Conservation (phyloP, 2,888 invertebrate species). For the Conus canariensis region DNA sequence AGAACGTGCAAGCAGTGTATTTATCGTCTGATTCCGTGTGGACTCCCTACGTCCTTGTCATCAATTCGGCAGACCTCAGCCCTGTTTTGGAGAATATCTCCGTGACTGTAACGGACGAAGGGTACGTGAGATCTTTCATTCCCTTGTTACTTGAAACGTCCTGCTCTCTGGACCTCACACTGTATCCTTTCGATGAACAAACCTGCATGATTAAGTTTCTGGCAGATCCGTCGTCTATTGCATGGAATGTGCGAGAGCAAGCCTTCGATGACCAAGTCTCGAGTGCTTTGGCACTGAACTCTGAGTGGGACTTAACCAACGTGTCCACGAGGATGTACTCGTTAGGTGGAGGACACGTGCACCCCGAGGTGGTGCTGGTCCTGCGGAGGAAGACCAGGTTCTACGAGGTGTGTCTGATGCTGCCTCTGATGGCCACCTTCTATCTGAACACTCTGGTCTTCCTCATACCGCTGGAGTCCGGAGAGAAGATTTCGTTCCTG, state of each 20-base stretch:
- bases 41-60: constrained; percentile 3
- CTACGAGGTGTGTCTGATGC: constrained; percentile 36
- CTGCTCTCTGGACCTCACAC: constrained; percentile 36
- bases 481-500: constrained; percentile 46
- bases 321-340: neutral
- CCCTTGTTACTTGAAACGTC: constrained; percentile 28
- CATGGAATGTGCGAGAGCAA: neutral
- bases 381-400: constrained; percentile 22
- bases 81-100: neutral
- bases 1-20: neutral
- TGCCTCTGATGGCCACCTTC: constrained; percentile 40
- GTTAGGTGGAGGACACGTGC: too few species aligned
- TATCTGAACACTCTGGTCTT: constrained; percentile 45
- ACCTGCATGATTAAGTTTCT: constrained; percentile 22
- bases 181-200: constrained; percentile 45
- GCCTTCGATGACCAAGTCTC: neutral
- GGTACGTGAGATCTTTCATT: neutral
- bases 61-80: constrained; percentile 29
- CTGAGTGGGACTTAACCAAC: constrained; percentile 9
- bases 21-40: constrained; percentile 6
- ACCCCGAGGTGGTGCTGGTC: neutral
- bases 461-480: constrained; percentile 37
- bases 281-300: neutral
- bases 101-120: neutral
- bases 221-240: neutral